Evolutionary conservation across 2,888 invertebrate species (phyloP), one percentile per base, ranked within the genome.

Genomic region (Acanthacorydalis orientalis): DNA sequence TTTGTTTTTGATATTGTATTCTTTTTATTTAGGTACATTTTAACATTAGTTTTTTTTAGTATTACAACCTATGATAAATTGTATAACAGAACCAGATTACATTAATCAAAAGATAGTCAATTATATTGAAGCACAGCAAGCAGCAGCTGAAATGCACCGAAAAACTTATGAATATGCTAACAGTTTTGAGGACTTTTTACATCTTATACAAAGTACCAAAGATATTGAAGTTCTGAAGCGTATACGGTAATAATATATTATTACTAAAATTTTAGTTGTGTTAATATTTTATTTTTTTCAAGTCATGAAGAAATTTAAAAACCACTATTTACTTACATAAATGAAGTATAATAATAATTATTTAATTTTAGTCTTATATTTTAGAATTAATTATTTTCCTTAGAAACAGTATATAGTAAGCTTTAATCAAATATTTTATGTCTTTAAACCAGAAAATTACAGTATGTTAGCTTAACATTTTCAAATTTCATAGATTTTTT

Each of bases 81-180:
- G 83, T 58, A 65, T 92, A 40, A 89, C 89, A 7, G 87, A 91
- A 60, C 90, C 92, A 7, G 90, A 91, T 68, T 90, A 87, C 61
- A 85, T 92, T 56, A 92, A 92, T 64, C 83, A 83, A 61, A 86
- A 87, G 64, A 78, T 92, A 51, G 74, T 90, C 48, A 75, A 78
- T 52, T 89, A 88, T 61, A 76, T 92, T 52, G 82, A 87, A 62
- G 82, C 83, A 16, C 83, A 88, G 53, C 79, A 86, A 57, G 77
- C 82, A 48, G 77, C 81, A 0, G 78, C 81, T 47, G 82, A 83
- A 16, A 80, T 87, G 64, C 86, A 86, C 54, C 75, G 81, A 44
- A 75, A 82, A 53, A 87, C 86, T 1, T 88, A 88, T 59, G 86
- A 88, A 57, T 87, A 87, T 62, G 88, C 90, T 0, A 84, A 86